phyloP scores from a whole-genome alignment of 35 echinoderm and acorn worm species.

The Holothuria glaberrima region DNA sequence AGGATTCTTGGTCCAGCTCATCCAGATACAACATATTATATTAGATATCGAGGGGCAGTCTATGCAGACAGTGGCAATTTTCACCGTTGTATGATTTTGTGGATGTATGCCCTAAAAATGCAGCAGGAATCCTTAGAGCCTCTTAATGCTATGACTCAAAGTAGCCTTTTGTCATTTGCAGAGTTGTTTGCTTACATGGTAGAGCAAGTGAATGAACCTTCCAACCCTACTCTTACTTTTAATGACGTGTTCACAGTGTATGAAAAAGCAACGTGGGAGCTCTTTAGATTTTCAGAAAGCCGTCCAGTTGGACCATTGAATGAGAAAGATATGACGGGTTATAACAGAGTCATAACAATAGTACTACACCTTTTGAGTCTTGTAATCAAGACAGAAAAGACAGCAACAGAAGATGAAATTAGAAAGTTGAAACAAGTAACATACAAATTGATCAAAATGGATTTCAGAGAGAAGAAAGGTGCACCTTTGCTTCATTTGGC shows the following conservation, averaged over 20 bases:
- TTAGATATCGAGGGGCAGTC: conserved; percentile 93
- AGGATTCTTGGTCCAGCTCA: conserved; percentile 96
- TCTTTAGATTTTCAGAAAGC: conserved; percentile 64
- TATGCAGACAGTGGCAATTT: conserved; percentile 99
- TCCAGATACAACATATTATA: conserved; percentile 99
- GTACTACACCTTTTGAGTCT: conserved; percentile 96
- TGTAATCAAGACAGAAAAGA: conserved; percentile 72
- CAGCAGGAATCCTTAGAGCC: conserved; percentile 95
- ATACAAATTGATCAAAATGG: conserved; percentile 78
- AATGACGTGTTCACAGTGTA: conserved; percentile 72
- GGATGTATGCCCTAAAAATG: conserved; percentile 99
- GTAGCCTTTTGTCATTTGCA: conserved; percentile 97
- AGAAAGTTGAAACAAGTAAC: conserved; percentile 71
- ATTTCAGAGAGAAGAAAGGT: conserved; percentile 71
- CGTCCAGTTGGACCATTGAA: conserved; percentile 47
- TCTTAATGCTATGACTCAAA: conserved; percentile 98
- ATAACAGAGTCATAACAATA: conserved; percentile 88
- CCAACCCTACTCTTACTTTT: conserved; percentile 50
- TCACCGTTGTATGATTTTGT: conserved; percentile 89
- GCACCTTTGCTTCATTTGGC: conserved; percentile 82
- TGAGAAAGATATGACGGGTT: conserved; percentile 88
- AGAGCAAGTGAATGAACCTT: conserved; percentile 70
- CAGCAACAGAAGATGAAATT: conserved; percentile 57
- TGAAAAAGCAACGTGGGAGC: conserved; percentile 71
- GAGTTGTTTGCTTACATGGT: conserved; percentile 99